A percentile compares a stretch with the other conserved stretches of the same genome.
Conservation (phyloP, 2,113 vertebrate genomes). For the Cichladusa arquata region DNA sequence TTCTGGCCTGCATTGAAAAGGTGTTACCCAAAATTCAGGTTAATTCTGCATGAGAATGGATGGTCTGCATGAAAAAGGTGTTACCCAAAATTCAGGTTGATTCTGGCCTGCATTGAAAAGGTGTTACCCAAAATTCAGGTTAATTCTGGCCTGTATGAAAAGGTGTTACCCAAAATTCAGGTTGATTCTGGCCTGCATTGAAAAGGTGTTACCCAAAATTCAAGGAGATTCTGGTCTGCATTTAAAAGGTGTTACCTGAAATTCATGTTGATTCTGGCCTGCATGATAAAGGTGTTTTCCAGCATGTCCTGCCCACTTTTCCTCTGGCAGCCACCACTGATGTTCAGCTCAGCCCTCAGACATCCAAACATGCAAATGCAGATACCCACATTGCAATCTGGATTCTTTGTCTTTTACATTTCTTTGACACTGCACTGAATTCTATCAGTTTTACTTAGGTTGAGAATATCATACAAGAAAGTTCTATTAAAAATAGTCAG, state of each 20-base stretch:
- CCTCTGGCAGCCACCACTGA: background rate
- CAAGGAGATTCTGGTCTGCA: background rate
- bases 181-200: background rate
- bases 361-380: background rate
- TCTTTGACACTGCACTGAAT: background rate
- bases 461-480: background rate
- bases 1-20: too few relatives aligned
- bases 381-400: fast-evolving
- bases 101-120: too few relatives aligned
- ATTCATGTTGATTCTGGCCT: background rate
- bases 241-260: background rate
- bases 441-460: background rate
- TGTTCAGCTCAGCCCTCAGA: background rate
- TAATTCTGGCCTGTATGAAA: background rate
- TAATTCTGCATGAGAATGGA: too few relatives aligned
- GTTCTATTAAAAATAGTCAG: background rate
- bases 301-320: background rate
- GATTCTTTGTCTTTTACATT: background rate
- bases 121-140: background rate
- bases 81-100: background rate
- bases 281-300: background rate
- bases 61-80: too few relatives aligned
- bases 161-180: background rate
- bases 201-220: background rate
- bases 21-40: background rate